Base-by-base conservation (phyloP, 2,113 vertebrate genomes). In the Mobula hypostoma region DNA sequence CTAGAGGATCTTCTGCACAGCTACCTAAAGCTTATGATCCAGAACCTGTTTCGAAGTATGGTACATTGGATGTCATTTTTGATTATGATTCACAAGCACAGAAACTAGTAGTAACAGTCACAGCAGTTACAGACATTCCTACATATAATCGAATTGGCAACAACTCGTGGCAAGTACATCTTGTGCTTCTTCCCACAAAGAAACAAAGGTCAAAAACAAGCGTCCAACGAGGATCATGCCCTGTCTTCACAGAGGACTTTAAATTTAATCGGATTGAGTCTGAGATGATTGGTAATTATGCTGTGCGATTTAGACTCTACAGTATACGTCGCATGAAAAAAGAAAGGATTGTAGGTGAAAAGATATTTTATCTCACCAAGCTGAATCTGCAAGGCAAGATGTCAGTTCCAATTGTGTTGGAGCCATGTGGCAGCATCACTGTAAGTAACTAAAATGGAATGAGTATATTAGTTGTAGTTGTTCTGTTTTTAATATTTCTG, bases 361-460 rank as follows among this genome's bases (percentile, higher is more conserved):
- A 99, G 97, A 96, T 99, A 95, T 99, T 99, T 97, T 98, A 98
- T 97, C 97, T 99, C 97, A 99, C 98, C 95, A 99, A 99, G 97
- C 97, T 99, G 96, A 98, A 99, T 96, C 98, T 99, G 96, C 98
- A 99, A 97, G 98, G 98, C 96, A 99, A 98, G 96, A 97, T 99
- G 97, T 98, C 98, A 58, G 96, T 99, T 95, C 98, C 98, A 24
- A 98, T 99, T 96, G 98, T 97, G 94, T 94, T 99, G 95, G 98
- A 99, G 93, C 98, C 98, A 92, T 98, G 98, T 96, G 98, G 98
- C 96, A 97, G 96, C 94, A 96, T 98, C 94, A 97, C 97, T 95
- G 99, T 99, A 96, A 99, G 98, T 97, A 96, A 66, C 58, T 40
- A 11, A 72, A 70, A 74, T 48, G 66, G 12, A 93, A 29, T 11